Percentiles rank a stretch among this genome's conserved stretches.
phyloP scores from a whole-genome alignment of 1,140 invertebrate genomes.

The Thrips palmi region DNA sequence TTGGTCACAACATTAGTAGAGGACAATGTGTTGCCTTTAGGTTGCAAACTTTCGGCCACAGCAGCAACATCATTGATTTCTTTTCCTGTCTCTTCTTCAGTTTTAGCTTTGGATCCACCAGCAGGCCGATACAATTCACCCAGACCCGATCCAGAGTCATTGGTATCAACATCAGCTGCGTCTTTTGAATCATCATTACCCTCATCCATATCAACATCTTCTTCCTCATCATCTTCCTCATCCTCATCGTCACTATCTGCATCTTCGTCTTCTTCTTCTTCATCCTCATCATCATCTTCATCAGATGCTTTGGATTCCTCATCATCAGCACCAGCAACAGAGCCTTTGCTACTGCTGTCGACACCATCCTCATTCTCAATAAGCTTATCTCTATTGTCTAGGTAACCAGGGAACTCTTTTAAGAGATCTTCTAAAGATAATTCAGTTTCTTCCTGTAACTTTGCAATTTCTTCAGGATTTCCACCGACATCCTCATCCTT shows the following conservation, averaged over 20 bases:
- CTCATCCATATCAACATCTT: constrained; percentile 17
- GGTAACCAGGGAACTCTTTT: constrained; percentile 54
- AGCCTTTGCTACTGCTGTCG: constrained; percentile 13
- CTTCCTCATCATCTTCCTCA: constrained; percentile 15
- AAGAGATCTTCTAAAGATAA: constrained; percentile 80
- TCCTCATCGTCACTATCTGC: constrained; percentile 16
- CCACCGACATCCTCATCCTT: constrained; percentile 46
- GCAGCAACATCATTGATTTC: constrained; percentile 82
- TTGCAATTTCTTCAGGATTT: constrained; percentile 65
- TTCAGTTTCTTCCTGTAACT: constrained; percentile 75
- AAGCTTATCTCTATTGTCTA: constrained; percentile 46
- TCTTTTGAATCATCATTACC: constrained; percentile 11
- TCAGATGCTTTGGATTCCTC: constrained; percentile 44
- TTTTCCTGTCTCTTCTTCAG: constrained; percentile 38
- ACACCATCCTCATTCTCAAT: constrained; percentile 7
- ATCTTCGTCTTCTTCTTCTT: constrained; percentile 33
- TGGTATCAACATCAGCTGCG: constrained; percentile 13
- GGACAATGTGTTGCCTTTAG: constrained; percentile 75
- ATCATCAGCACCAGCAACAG: constrained; percentile 18
- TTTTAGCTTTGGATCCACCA: constrained; percentile 1
- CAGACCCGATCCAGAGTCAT: constrained; percentile 16
- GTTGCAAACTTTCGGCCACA: constrained; percentile 89
- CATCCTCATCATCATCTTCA: constrained; percentile 59
- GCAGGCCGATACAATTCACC: not conserved
- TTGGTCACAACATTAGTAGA: constrained; percentile 66